Evolutionary conservation across 2,797 vertebrate genomes (phyloP).

Genomic region (Pipistrellus nathusii): DNA sequence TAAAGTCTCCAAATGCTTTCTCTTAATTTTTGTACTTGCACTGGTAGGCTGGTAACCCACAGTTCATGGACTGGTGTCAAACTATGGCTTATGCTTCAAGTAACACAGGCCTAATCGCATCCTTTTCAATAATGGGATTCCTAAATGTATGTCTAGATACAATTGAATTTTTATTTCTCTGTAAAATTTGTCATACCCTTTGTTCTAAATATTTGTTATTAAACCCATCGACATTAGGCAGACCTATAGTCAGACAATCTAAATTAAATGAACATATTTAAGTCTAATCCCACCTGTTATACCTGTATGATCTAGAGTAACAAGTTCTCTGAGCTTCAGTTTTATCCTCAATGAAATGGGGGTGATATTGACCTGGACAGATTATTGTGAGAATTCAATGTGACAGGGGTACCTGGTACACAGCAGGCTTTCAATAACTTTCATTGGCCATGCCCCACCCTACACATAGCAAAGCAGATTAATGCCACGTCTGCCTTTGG

Average conservation of each 20-base stretch:
- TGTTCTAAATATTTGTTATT: neutral
- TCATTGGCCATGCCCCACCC: neutral
- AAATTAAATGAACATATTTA: neutral
- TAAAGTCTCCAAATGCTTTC: neutral
- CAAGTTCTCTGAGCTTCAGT: neutral
- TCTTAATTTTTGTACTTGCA: neutral
- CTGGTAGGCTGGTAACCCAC: neutral
- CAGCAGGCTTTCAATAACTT: neutral
- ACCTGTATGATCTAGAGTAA: neutral
- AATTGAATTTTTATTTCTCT: constrained; percentile 21
- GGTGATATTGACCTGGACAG: neutral
- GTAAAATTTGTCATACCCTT: neutral
- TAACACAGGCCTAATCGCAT: neutral
- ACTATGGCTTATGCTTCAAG: neutral
- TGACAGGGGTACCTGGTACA: neutral
- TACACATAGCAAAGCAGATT: neutral
- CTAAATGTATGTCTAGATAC: neutral
- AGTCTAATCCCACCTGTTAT: neutral
- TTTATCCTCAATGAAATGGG: neutral
- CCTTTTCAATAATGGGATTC: neutral
- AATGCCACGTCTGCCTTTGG: neutral
- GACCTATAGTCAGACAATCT: neutral
- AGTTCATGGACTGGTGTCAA: neutral
- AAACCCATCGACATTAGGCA: neutral
- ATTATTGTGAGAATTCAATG: neutral